A percentile compares a stretch with the other conserved stretches of the same genome.
Conservation (phyloP, 1,140 invertebrate genomes). For the Solenopsis invicta region DNA sequence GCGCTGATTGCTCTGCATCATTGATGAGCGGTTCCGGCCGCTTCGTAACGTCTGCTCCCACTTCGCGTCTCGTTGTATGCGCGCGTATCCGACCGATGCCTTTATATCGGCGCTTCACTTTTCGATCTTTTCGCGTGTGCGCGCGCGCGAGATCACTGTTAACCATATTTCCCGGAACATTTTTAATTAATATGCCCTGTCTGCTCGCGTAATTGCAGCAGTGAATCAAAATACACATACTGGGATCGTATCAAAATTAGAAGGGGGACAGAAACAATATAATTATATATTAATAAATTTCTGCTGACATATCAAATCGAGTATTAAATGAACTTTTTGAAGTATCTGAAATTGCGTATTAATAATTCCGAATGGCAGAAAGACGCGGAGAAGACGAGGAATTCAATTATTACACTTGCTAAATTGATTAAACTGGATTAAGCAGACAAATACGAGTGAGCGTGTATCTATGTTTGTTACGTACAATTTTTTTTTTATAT, state of each 20-base stretch:
- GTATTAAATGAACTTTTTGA: not conserved
- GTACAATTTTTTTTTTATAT: not conserved
- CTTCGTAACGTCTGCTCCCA: constrained; percentile 78
- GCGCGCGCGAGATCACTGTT: constrained; percentile 1
- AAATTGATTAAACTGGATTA: constrained; percentile 15
- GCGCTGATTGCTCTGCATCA: constrained; percentile 87
- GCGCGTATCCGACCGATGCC: constrained; percentile 52
- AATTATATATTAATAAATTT: not conserved
- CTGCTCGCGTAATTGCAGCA: constrained; percentile 40
- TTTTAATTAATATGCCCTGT: constrained; percentile 37
- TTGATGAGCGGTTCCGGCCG: constrained; percentile 84
- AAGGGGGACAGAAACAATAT: not conserved
- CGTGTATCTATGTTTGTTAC: not conserved
- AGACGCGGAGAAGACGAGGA: not conserved
- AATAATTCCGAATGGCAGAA: not conserved
- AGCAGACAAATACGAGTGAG: not conserved
- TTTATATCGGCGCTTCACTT: constrained; percentile 48
- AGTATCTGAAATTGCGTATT: not conserved
- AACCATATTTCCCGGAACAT: constrained; percentile 42
- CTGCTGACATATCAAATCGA: not conserved
- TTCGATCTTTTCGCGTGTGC: constrained; percentile 30
- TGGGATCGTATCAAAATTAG: not conserved
- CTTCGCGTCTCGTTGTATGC: constrained; percentile 56
- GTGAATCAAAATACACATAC: not conserved
- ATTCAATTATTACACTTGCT: not conserved